Evolutionary conservation across 2,113 vertebrate species (phyloP), one percentile per base, ranked within the genome.

Genomic region (Amazona guildingii): DNA sequence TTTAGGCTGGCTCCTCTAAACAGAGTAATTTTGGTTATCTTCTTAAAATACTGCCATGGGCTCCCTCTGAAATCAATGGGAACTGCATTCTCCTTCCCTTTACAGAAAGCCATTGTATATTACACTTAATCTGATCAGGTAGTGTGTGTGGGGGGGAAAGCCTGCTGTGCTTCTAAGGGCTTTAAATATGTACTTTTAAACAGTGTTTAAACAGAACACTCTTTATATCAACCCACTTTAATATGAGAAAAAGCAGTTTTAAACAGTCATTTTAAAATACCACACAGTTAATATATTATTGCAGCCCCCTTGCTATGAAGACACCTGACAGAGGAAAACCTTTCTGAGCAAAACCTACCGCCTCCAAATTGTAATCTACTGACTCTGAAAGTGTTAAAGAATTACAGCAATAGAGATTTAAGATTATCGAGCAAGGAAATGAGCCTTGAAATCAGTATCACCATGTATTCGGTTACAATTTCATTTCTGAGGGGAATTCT

Each of bases 121-220:
- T 92, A 85, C 69, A 89, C 14, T 97, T 97, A 96, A 98, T 97
- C 95, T 97, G 95, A 98, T 98, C 95, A 96, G 81, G 92, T 75
- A 78, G 67, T 54, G 28, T 33, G 19, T 2, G 9, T 8, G 9
- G 28, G 55, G 55, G 3, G 10, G 15, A 94, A 79, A 39, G 63
- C 49, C 90, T 95, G 78, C 44, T 95, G 43, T 76, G 73, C 10
- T 97, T 96, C 96, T 90, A 94, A 16, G 51, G 91, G 85, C 72
- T 94, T 97, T 97, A 95, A 95, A 86, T 96, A 79, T 74, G 83
- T 95, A 92, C 90, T 97, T 97, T 97, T 90, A 97, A 97, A 95
- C 74, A 90, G 77, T 49, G 66, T 83, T 92, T 92, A 74, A 89
- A 90, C 13, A 97, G 94, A 95, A 94, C 48, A 80, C 66, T 94